These are phyloP conservation scores for Lindbergichthys nudifrons DNA, from an alignment of 2,797 vertebrate species.

Conservation along the genomic window DNA sequence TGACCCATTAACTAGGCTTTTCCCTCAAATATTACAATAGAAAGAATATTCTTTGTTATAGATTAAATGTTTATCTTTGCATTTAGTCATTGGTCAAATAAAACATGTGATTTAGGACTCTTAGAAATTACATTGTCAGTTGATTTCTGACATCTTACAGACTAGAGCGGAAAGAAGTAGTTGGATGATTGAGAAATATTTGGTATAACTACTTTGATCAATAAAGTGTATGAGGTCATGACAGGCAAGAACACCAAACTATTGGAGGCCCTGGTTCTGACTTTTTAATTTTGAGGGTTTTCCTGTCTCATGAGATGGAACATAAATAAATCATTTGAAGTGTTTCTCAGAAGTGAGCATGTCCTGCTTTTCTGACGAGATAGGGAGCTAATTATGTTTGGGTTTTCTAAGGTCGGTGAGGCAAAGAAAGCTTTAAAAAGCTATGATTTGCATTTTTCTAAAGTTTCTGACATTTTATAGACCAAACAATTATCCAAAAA, in stretches of 20 bases:
- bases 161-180: not conserved
- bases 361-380: not conserved
- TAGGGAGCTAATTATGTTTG: not conserved
- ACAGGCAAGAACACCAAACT: not conserved
- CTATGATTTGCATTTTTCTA: not conserved
- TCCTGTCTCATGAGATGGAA: not conserved
- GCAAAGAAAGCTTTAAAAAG: not conserved
- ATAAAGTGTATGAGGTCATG: not conserved
- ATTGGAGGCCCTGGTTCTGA: too few species aligned
- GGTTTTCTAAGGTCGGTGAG: not conserved
- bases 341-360: not conserved
- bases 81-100: not conserved
- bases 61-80: not conserved
- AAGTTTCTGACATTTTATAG: not conserved
- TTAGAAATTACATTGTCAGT: too few species aligned
- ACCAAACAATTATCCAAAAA: not conserved
- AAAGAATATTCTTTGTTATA: not conserved
- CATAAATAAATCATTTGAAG: not conserved
- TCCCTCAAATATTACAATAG: not conserved
- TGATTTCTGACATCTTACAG: not conserved
- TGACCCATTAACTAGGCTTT: not conserved
- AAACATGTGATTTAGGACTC: not conserved
- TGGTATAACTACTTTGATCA: not conserved
- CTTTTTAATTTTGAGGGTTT: not conserved
- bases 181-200: not conserved